These are phyloP conservation scores for Oreortyx pictus DNA, from an alignment of 2,797 vertebrate genomes.

Conservation along the genomic window DNA sequence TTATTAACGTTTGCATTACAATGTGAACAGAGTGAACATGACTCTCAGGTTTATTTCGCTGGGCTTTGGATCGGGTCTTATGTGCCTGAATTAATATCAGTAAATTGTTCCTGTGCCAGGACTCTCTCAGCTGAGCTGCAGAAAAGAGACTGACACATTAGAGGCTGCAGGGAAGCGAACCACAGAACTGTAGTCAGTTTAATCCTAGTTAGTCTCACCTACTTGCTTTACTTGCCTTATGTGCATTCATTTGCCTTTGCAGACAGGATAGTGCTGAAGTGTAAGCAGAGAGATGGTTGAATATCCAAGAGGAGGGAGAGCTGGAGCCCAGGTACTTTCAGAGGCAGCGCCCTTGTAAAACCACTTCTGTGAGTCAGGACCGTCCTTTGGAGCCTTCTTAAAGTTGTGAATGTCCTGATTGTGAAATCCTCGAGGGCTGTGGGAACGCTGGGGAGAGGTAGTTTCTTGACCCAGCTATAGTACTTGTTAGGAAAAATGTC, in stretches of 20 bases:
- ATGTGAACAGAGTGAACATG: not conserved
- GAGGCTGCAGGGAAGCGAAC: conserved; percentile 69
- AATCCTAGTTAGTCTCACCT: conserved; percentile 57
- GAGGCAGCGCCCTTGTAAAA: not conserved
- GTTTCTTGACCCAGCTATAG: not conserved
- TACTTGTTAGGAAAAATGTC: not conserved
- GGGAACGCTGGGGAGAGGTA: not conserved
- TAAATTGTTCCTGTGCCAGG: conserved; percentile 30
- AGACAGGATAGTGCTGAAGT: conserved; percentile 33
- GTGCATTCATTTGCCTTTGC: conserved; percentile 61
- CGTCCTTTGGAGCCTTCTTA: not conserved
- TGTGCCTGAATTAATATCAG: conserved; percentile 6
- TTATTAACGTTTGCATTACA: not conserved
- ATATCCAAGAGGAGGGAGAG: not conserved
- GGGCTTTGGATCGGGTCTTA: conserved; percentile 19
- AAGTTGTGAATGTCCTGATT: rapidly evolving
- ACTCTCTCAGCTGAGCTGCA: conserved; percentile 68
- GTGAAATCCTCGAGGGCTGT: not conserved
- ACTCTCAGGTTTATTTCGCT: not conserved
- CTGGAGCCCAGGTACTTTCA: not conserved
- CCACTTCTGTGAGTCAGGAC: not conserved
- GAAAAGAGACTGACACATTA: conserved; percentile 65
- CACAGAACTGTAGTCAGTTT: conserved; percentile 70
- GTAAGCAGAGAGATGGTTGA: not conserved
- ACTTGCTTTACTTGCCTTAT: conserved; percentile 61